Base-by-base conservation (phyloP, 2,888 invertebrate species). In the Mayetiola destructor region DNA sequence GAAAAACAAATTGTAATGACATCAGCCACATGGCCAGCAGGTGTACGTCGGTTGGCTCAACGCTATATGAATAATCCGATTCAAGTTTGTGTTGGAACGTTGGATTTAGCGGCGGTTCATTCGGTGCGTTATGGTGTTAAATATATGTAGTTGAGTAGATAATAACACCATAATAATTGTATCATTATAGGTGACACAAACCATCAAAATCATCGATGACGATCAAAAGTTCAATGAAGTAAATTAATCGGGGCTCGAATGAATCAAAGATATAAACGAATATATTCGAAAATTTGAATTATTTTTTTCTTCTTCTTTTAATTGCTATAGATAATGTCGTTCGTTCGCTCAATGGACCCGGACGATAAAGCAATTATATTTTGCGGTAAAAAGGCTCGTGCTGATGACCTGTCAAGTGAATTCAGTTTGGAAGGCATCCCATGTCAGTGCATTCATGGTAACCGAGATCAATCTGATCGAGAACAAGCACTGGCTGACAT, bases 1-100 rank as follows among this genome's bases (percentile, higher is more conserved):
- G 91, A 91, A 67, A 74, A 93, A 57, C 94, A 96, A 69, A 92
- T 92, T n/a, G 82, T 95, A 0, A 93, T 96, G 93, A 96, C 95
- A 0, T 88, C 88, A 67, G 96, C 96, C 14, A 96, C 96, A 0
- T 96, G 95, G 96, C 95, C 95, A 0, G 74, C 78, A 56, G 88
- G 85, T 40, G 94, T 96, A 1, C 78, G 92, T 16, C 77, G 88
- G 18, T 74, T 96, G 40, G 94, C 93, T 0, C 78, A 84, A 61
- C 81, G 82, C 1, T 95, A 94, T 67, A 89, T 92, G 84, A 83
- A 79, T 57, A 81, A 93, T 69, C 94, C 95, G 0, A 78, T 94
- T 56, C 90, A 93, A 72, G 85, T 94, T 1, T 88, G 84, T 69
- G 87, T 96, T 23, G 95, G 95, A 0, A 82, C 84, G 55, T 76